Base-by-base conservation (phyloP, 2,797 vertebrate species). In the Danio aesculapii region DNA sequence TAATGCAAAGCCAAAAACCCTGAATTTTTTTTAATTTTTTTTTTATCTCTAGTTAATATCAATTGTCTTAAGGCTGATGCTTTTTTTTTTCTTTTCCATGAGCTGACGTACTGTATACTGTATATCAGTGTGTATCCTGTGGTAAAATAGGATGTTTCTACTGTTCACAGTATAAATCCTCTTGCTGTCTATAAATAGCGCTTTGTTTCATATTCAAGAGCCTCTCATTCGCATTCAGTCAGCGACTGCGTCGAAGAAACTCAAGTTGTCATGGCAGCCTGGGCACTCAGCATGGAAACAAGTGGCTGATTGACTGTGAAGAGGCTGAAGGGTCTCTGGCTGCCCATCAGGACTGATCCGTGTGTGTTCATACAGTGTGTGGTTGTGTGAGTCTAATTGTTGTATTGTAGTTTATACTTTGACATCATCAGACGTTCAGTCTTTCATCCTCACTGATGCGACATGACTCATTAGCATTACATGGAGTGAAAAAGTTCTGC, bases 231-330 rank as follows among this genome's bases (percentile, higher is more conserved):
- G 72, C 83, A 66, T 84, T 17, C 80, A 81, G 72, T 58, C 84
- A 61, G 39, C 52, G 44, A 84, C 87, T 84, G 75, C 81, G 81
- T 84, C 69, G 86, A 77, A 75, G 66, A 83, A 43, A 66, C 70
- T 71, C 71, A 53, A 8, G 84, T 86, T 84, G 84, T 88, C 91
- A 86, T 88, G 86, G 85, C 87, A 87, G 86, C 86, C 76, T 75
- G 69, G 77, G 46, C 84, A 70, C 81, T 86, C 43, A 30, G 75
- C 75, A 86, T 80, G 62, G 83, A 84, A 85, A 89, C 75, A 6
- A 72, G 72, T 50, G 1, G 4, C 72, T 87, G 86, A 90, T 88
- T 81, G 80, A 82, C 82, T 88, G 83, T 77, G 88, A 87, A 80
- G 66, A 86, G 82, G 84, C 86, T 87, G 82, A 77, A 77, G 50